A percentile compares a stretch with the other conserved stretches of the same genome.
phyloP scores from a whole-genome alignment of 1,140 invertebrate genomes.

The Dreissena polymorpha region DNA sequence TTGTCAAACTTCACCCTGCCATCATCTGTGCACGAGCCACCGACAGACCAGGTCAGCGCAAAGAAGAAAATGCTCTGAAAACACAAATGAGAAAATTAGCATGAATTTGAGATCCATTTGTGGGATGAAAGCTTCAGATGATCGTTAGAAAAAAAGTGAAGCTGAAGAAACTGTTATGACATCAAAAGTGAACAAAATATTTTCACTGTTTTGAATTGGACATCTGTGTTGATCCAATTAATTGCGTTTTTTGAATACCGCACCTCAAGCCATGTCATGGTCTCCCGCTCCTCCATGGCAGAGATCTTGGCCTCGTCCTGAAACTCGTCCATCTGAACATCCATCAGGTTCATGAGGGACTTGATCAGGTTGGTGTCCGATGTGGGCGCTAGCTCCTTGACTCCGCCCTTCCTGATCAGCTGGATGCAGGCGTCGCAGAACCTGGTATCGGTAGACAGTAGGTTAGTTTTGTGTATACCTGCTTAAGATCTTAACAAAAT shows the following conservation, averaged over 20 bases:
- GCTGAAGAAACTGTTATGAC: too few species aligned
- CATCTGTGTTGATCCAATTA: too few species aligned
- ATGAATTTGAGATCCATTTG: too few species aligned
- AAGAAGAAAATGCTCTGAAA: conserved; percentile 94
- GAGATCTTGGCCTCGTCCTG: conserved; percentile 86
- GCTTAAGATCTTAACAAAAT: too few species aligned
- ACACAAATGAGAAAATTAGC: neutral
- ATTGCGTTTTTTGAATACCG: too few species aligned
- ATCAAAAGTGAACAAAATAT: too few species aligned
- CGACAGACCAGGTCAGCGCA: conserved; percentile 94
- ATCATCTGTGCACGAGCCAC: conserved; percentile 88
- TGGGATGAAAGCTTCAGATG: too few species aligned
- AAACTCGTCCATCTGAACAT: conserved; percentile 93
- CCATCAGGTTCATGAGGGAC: conserved; percentile 92
- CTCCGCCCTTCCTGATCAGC: conserved; percentile 82
- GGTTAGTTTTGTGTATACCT: too few species aligned
- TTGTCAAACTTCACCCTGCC: conserved; percentile 89
- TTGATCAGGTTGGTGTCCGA: conserved; percentile 92
- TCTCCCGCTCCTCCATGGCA: conserved; percentile 78
- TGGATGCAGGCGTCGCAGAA: conserved; percentile 86
- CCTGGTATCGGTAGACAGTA: conserved; percentile 73
- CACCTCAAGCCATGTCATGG: conserved; percentile 78
- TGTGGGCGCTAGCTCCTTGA: conserved; percentile 90
- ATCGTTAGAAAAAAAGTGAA: too few species aligned
- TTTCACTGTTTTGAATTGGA: too few species aligned